Conservation (phyloP, 2,113 vertebrate species). For the Gambusia holbrooki region DNA sequence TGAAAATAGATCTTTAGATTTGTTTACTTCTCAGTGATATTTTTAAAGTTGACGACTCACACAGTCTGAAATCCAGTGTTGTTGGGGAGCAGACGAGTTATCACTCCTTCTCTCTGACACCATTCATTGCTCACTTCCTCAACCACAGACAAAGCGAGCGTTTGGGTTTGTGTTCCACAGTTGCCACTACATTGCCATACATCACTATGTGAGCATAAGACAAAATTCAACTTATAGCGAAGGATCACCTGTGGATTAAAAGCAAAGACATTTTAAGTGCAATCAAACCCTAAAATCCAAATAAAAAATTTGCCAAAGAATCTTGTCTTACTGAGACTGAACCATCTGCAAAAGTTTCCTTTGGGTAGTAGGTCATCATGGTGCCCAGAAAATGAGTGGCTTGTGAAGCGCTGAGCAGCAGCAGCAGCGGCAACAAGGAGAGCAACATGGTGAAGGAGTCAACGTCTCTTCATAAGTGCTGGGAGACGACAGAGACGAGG, state of each 20-base stretch:
- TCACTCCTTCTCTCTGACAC: constrained; percentile 26
- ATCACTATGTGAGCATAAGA: accelerated
- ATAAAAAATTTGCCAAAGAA: accelerated
- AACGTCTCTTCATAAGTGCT: background rate
- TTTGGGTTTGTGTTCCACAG: background rate
- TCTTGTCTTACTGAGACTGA: background rate
- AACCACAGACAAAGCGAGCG: background rate
- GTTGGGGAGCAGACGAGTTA: background rate
- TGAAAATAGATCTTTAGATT: background rate
- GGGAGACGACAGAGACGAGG: background rate
- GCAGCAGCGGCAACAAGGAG: constrained; percentile 28
- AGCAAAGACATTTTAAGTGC: background rate
- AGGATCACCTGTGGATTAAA: constrained; percentile 30
- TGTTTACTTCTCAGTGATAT: background rate
- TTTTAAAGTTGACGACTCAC: constrained; percentile 18
- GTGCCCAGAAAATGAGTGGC: constrained; percentile 14
- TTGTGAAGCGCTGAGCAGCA: constrained; percentile 11
- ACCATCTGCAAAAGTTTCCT: background rate
- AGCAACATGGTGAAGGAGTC: constrained; percentile 1
- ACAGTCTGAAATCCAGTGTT: background rate
- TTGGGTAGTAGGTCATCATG: constrained; percentile 38
- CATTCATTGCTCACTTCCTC: background rate
- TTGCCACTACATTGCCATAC: background rate
- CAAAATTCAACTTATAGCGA: constrained; percentile 24
- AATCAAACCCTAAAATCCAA: background rate